Percentiles rank a stretch among this genome's conserved stretches.
Conservation (phyloP, 2,113 vertebrate genomes). For the Nothocercus julius region DNA sequence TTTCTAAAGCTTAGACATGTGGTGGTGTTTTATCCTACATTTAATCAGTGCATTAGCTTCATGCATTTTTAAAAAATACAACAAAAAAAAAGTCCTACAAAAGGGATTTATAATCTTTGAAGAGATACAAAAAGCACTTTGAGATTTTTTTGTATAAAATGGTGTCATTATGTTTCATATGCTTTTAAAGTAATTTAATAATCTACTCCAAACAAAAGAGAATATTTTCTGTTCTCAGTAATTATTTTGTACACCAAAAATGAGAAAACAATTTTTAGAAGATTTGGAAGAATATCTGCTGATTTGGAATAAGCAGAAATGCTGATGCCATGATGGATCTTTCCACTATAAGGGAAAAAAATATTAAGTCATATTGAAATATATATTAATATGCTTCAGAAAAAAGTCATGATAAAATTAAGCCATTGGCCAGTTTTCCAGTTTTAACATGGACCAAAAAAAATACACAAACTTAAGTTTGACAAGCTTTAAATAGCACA, state of each 20-base stretch:
- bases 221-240: neutral
- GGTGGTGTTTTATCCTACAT: constrained; percentile 22
- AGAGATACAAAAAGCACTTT: constrained; percentile 36
- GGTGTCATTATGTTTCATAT: neutral
- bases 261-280: neutral
- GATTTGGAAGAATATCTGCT: neutral
- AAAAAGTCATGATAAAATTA: neutral
- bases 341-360: neutral
- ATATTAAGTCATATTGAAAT: neutral
- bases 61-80: neutral
- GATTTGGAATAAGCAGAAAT: neutral
- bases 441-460: neutral
- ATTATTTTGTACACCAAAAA: neutral
- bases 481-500: neutral
- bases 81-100: neutral
- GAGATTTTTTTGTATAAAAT: constrained; percentile 42
- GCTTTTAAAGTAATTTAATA: neutral
- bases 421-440: neutral
- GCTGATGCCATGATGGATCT: neutral
- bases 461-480: neutral
- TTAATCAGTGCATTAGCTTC: constrained; percentile 9
- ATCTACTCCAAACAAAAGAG: neutral
- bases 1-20: neutral
- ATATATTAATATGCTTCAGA: neutral
- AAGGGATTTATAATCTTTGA: neutral